phyloP scores from a whole-genome alignment of 2,797 vertebrate genomes.

The Diplodus sargus region DNA sequence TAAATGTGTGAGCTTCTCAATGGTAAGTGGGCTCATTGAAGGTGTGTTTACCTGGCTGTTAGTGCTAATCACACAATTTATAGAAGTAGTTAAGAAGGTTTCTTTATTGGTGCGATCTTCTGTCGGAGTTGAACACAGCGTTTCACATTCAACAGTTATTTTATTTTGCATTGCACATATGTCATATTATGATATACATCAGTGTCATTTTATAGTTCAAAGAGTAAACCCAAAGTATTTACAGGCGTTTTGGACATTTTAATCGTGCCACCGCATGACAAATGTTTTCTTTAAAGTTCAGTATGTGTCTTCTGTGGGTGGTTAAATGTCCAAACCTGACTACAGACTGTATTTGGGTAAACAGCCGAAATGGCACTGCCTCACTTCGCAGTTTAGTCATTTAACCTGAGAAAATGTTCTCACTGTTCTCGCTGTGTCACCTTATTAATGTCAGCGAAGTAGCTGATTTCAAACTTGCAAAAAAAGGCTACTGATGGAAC shows the following conservation, averaged over 20 bases:
- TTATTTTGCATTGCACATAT: background rate
- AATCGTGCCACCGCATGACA: background rate
- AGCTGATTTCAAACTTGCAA: background rate
- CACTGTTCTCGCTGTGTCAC: background rate
- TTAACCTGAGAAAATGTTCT: slow-evolving; percentile 28
- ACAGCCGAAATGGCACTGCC: background rate
- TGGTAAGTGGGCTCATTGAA: background rate
- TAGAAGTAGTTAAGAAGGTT: background rate
- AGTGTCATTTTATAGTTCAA: background rate
- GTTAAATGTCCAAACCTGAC: background rate
- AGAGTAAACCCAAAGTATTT: background rate
- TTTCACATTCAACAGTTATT: background rate
- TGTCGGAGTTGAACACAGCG: background rate
- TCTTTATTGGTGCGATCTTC: background rate
- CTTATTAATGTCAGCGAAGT: slow-evolving; percentile 5
- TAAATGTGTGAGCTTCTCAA: slow-evolving; percentile 1
- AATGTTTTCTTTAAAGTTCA: background rate
- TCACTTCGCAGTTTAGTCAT: slow-evolving; percentile 7
- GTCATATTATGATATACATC: background rate
- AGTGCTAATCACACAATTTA: slow-evolving; percentile 9
- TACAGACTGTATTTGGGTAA: background rate
- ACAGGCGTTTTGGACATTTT: background rate
- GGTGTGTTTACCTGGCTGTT: slow-evolving; percentile 17
- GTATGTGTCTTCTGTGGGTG: background rate
- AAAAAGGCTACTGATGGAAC: background rate